Evolutionary conservation across 2,888 invertebrate genomes (phyloP).

Genomic region (Lepidocyrtinus sp.): DNA sequence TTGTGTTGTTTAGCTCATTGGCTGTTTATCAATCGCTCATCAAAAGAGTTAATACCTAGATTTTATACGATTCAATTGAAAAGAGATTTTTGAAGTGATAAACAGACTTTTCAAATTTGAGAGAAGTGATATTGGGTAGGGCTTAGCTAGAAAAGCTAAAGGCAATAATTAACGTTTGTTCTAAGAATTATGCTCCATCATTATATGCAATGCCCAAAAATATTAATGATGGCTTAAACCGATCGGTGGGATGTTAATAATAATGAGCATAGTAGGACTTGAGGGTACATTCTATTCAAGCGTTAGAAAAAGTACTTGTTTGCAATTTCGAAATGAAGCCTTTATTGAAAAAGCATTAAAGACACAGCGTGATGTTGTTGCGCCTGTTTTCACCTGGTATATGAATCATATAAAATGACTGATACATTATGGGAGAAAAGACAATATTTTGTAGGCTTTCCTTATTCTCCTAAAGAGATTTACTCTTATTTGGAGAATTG

Average conservation of each 20-base stretch:
- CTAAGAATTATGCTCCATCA: background rate
- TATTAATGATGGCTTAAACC: background rate
- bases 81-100: slow-evolving; percentile 8
- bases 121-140: too few species aligned
- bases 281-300: too few species aligned
- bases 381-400: slow-evolving; percentile 11
- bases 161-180: background rate
- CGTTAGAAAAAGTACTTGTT: too few species aligned
- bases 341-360: too few species aligned
- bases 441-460: slow-evolving; percentile 8
- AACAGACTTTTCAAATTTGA: background rate
- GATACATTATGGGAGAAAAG: background rate
- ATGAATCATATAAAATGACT: background rate
- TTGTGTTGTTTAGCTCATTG: background rate
- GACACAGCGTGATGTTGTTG: slow-evolving; percentile 26
- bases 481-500: background rate
- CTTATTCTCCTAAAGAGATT: background rate
- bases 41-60: background rate
- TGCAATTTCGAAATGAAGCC: too few species aligned
- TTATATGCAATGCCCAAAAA: background rate
- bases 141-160: background rate
- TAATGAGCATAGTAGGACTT: too few species aligned
- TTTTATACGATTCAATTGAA: slow-evolving; percentile 7
- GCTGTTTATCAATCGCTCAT: background rate
- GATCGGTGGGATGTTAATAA: background rate